A percentile compares a stretch with the other conserved stretches of the same genome.
Conservation (phyloP, 2,113 vertebrate genomes). For the Diglossa brunneiventris region DNA sequence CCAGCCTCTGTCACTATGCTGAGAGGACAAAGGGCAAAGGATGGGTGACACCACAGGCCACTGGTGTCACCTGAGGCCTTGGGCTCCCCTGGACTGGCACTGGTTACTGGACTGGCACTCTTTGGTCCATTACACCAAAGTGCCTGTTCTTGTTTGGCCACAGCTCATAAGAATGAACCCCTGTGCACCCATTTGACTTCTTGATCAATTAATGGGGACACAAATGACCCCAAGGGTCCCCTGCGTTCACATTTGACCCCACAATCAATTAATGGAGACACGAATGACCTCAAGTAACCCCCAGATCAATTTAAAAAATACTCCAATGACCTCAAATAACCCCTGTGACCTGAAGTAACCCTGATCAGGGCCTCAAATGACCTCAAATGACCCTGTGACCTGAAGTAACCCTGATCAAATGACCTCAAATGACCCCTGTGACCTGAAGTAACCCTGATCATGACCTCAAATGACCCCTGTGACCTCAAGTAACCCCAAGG, state of each 20-base stretch:
- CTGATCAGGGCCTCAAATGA: background rate
- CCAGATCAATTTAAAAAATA: background rate
- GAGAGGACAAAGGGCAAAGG: background rate
- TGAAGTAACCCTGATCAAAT: background rate
- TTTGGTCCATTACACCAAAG: fast-evolving
- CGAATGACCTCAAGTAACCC: background rate
- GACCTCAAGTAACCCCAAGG: background rate
- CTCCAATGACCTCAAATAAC: background rate
- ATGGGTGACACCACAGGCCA: background rate
- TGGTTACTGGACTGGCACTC: background rate
- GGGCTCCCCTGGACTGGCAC: fast-evolving
- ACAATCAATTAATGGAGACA: background rate
- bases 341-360: background rate
- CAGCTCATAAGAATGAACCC: background rate
- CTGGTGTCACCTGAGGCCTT: background rate
- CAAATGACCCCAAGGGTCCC: background rate
- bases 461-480: background rate
- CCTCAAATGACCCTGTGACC: background rate
- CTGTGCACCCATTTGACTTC: background rate
- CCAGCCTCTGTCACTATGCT: background rate
- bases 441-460: background rate
- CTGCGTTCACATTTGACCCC: background rate
- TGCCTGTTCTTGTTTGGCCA: fast-evolving
- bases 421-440: background rate
- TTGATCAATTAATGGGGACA: background rate